phyloP scores from a whole-genome alignment of 2,888 invertebrate species.

The Amphipoea lucens region DNA sequence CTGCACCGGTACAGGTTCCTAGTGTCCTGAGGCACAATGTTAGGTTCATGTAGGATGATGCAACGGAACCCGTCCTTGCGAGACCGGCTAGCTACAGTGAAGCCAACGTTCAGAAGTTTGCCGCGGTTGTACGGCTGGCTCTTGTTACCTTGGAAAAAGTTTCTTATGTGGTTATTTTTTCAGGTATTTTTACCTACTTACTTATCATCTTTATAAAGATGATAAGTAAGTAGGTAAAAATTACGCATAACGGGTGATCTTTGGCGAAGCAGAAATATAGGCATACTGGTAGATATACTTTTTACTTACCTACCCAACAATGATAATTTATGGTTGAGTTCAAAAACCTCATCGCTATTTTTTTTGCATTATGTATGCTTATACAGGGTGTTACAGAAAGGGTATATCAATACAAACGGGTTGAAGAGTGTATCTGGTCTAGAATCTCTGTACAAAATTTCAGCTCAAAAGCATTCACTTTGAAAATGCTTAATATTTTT shows the following conservation, averaged over 20 bases:
- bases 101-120: constrained; percentile 97
- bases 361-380: neutral
- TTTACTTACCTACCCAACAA: neutral
- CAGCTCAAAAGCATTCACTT: no score
- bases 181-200: no score
- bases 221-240: neutral
- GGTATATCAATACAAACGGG: no score
- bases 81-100: constrained; percentile 92
- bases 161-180: neutral
- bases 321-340: neutral
- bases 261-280: neutral
- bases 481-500: no score
- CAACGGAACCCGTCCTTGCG: constrained; percentile 92
- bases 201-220: no score
- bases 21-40: constrained; percentile 96
- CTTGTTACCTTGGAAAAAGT: constrained; percentile 57
- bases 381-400: no score
- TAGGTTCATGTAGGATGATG: constrained; percentile 97
- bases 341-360: neutral
- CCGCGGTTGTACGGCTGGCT: constrained; percentile 89
- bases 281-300: neutral
- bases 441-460: no score
- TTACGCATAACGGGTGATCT: neutral
- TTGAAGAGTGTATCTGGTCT: no score
- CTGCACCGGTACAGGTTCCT: constrained; percentile 96